Conservation (phyloP, 2,888 invertebrate genomes). For the Copidosoma aretas region DNA sequence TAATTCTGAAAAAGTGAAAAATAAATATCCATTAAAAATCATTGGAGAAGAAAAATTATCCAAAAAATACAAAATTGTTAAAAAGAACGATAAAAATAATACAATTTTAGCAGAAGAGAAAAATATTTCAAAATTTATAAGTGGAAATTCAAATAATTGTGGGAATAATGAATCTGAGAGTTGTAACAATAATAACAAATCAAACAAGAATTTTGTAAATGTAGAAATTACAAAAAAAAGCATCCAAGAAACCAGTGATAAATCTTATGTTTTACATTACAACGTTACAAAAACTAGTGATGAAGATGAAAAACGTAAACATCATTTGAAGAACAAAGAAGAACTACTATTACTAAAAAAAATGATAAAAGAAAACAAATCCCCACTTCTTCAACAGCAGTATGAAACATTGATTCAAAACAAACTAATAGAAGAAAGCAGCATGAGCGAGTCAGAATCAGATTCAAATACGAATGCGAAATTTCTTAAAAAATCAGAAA, state of each 20-base stretch:
- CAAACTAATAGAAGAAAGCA: conserved; percentile 1
- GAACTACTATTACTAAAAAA: neutral
- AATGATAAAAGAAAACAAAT: conserved; percentile 14
- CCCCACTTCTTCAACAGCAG: neutral
- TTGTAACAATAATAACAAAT: conserved; percentile 3
- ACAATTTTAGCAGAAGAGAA: neutral
- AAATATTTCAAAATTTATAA: too few relatives aligned
- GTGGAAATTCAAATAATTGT: too few relatives aligned
- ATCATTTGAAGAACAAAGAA: neutral
- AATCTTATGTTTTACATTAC: conserved; percentile 6
- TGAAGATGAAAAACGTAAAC: too few relatives aligned
- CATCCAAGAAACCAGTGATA: neutral
- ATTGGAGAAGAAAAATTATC: conserved; percentile 30
- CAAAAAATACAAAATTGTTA: conserved; percentile 37
- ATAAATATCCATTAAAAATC: conserved; percentile 30
- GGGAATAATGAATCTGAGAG: too few relatives aligned
- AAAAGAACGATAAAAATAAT: neutral
- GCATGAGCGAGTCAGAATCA: neutral
- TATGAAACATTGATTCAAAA: conserved; percentile 8
- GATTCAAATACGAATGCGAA: too few relatives aligned
- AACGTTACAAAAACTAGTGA: neutral
- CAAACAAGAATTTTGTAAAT: conserved; percentile 3
- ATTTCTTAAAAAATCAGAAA: too few relatives aligned
- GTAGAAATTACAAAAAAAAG: neutral
- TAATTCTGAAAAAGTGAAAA: neutral